Conservation (phyloP, 2,113 vertebrate genomes). For the Tursiops truncatus region DNA sequence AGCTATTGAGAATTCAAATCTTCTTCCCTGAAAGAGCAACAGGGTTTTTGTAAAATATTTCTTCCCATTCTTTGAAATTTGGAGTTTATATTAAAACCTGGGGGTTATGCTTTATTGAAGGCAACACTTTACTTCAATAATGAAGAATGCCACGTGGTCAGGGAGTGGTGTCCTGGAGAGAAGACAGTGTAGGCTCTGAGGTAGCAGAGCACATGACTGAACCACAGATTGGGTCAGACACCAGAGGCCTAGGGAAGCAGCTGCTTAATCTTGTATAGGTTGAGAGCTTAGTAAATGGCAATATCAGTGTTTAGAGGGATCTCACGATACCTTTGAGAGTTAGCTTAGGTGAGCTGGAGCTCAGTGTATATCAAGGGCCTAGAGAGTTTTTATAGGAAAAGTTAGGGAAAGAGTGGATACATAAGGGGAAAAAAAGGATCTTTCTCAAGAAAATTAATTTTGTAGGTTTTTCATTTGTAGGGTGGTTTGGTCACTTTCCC, state of each 20-base stretch:
- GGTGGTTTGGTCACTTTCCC: not conserved
- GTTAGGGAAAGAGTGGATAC: not conserved
- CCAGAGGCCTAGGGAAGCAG: not conserved
- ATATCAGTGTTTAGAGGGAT: not conserved
- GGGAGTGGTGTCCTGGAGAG: not conserved
- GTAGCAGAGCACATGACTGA: conserved; percentile 15
- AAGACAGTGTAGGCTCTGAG: not conserved
- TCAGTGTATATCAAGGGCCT: not conserved
- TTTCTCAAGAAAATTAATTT: not conserved
- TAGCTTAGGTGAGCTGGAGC: not conserved
- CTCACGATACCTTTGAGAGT: not conserved
- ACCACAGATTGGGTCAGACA: not conserved
- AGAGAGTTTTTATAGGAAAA: not conserved
- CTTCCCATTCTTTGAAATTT: conserved; percentile 29
- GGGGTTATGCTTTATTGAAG: not conserved
- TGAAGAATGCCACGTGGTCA: not conserved
- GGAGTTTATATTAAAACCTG: conserved; percentile 54
- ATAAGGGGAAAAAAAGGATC: not conserved
- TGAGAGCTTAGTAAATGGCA: not conserved
- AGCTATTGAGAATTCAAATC: conserved; percentile 21
- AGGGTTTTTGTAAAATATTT: conserved; percentile 26
- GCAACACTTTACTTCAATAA: not conserved
- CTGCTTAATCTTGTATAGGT: not conserved
- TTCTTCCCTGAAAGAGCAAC: conserved; percentile 22
- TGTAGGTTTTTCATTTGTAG: not conserved